Base-by-base conservation (phyloP, 2,888 invertebrate genomes). In the Formica aserva region DNA sequence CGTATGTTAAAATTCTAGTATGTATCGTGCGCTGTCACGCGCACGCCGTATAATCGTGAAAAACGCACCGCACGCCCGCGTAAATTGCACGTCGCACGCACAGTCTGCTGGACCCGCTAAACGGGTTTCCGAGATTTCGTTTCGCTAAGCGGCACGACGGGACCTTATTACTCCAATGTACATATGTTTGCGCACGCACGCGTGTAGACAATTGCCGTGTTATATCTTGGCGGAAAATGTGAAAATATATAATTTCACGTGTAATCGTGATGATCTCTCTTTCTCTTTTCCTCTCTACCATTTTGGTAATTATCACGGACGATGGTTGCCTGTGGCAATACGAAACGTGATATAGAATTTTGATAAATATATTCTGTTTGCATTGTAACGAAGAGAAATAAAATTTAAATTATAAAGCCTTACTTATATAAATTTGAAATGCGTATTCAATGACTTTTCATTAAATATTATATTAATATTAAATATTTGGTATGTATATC, bases 61-160 rank as follows among this genome's bases (percentile, higher is more conserved):
- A 82, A 62, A 82, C 57, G 71, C 48, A 62, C 22, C 63, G 77
- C 35, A 22, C 60, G 62, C 72, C 60, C 48, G 63, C 67, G 72
- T 55, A 52, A 84, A 84, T 84, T 69, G 87, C 66, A 65, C 76
- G 72, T 57, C 66, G 52, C 83, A 71, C 75, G 82, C 82, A 74
- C 29, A 22, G 65, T 76, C 77, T 69, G 72, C 83, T 72, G 66
- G 80, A 77, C 82, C 45, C 52, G 86, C 60, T 76, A 78, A 85
- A 84, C 86, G 74, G 82, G 76, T 85, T 87, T 85, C 55, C 84
- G 75, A 81, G 85, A 89, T 88, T 87, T 87, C 65, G 86, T 85
- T 83, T 74, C 67, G 65, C n/a, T 45, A 60, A 45, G 35, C 63
- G 57, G 38, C 82, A 41, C 18, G 11, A 67, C 71, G 35, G 32